These are phyloP conservation scores for Tenthredo notha DNA, from an alignment of 2,888 invertebrate genomes.

Conservation along the genomic window DNA sequence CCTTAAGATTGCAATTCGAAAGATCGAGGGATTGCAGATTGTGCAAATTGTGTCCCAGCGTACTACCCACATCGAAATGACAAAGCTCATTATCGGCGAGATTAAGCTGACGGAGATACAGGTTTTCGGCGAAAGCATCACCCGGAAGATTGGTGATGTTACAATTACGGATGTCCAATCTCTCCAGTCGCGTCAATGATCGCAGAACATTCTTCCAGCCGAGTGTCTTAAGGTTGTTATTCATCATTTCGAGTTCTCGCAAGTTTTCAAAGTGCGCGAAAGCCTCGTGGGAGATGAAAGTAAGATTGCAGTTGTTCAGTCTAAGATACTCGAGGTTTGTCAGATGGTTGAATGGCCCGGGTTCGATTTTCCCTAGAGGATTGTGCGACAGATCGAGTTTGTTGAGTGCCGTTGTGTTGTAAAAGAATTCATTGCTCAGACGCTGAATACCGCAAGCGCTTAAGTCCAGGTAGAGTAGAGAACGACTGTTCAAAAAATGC, in stretches of 20 bases:
- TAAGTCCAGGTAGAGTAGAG: slow-evolving; percentile 85
- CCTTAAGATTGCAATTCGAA: slow-evolving; percentile 85
- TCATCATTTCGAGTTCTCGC: slow-evolving; percentile 83
- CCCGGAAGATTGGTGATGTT: slow-evolving; percentile 83
- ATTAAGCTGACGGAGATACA: slow-evolving; percentile 83
- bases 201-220: slow-evolving; percentile 84
- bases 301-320: slow-evolving; percentile 84
- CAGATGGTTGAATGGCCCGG: slow-evolving; percentile 83
- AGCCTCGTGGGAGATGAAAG: slow-evolving; percentile 80
- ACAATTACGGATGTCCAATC: slow-evolving; percentile 83
- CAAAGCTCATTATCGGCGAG: slow-evolving; percentile 84
- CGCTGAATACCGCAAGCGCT: slow-evolving; percentile 83
- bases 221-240: slow-evolving; percentile 81
- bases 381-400: slow-evolving; percentile 87
- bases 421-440: slow-evolving; percentile 84
- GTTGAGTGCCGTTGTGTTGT: slow-evolving; percentile 84
- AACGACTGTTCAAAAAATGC: slow-evolving; percentile 83
- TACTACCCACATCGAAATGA: slow-evolving; percentile 83
- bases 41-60: slow-evolving; percentile 83
- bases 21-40: slow-evolving; percentile 85
- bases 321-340: slow-evolving; percentile 84
- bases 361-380: slow-evolving; percentile 81
- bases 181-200: slow-evolving; percentile 82
- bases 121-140: slow-evolving; percentile 84
- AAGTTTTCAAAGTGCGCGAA: slow-evolving; percentile 83